Conservation (phyloP, 2,888 invertebrate genomes). For the Hemicrepidius hirtus region DNA sequence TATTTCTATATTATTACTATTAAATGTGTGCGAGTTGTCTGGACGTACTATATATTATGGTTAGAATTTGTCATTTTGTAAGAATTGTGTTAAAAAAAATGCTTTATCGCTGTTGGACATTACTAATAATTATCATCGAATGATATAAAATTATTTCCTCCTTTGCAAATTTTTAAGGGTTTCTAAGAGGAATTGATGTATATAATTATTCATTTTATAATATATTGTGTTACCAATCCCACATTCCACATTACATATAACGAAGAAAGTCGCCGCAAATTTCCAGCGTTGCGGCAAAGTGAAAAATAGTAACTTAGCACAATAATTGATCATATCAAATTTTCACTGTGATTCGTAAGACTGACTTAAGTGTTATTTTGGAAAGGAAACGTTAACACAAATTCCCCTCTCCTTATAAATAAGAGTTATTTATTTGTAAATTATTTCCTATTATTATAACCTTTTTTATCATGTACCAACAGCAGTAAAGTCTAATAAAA, state of each 20-base stretch:
- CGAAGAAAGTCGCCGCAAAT: slow-evolving; percentile 44
- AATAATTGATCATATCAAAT: slow-evolving; percentile 76
- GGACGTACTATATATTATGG: slow-evolving; percentile 65
- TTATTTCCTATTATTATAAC: slow-evolving; percentile 47
- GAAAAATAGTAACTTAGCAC: slow-evolving; percentile 69
- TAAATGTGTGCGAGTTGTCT: slow-evolving; percentile 67
- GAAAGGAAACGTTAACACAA: slow-evolving; percentile 66
- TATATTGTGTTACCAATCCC: slow-evolving; percentile 52
- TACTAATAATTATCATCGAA: slow-evolving; percentile 62
- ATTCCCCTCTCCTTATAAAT: slow-evolving; percentile 60
- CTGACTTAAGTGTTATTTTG: slow-evolving; percentile 74
- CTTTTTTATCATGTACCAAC: slow-evolving; percentile 61
- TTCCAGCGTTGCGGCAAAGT: slow-evolving; percentile 42
- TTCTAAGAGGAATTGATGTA: slow-evolving; percentile 54
- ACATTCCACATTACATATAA: slow-evolving; percentile 53
- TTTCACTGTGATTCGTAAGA: slow-evolving; percentile 76
- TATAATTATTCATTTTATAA: slow-evolving; percentile 51
- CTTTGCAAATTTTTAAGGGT: slow-evolving; percentile 56
- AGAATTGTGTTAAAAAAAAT: slow-evolving; percentile 65
- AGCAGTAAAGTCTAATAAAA: slow-evolving; percentile 65
- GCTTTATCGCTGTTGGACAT: slow-evolving; percentile 69
- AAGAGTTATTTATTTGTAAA: slow-evolving; percentile 53
- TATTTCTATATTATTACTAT: slow-evolving; percentile 69
- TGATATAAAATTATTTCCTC: slow-evolving; percentile 61
- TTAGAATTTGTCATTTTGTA: slow-evolving; percentile 67